Base-by-base conservation (phyloP, 2,113 vertebrate genomes). In the Tinamus guttatus region DNA sequence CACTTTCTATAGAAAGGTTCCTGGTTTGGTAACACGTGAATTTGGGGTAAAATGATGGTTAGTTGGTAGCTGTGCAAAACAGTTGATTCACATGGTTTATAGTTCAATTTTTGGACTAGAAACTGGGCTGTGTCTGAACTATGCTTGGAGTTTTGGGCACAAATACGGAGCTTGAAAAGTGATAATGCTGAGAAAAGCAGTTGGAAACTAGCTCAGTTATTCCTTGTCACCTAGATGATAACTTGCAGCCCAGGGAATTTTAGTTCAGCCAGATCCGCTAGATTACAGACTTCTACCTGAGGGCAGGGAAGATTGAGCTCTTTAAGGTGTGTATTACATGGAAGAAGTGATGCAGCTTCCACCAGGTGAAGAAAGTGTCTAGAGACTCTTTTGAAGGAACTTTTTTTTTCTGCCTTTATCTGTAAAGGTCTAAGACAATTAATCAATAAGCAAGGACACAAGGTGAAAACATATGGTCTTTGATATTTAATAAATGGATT, bases 401-500 rank as follows among this genome's bases (percentile, higher is more conserved):
- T 78, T 90, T 74, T 49, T 56, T n/a, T 69, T 54, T 60, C 58
- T 62, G 68, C 68, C 95, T 95, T 96, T 93, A 89, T 84, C 86
- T 79, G 38, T 91, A 96, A 62, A 95, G 79, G 87, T 85, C 80
- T 93, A 94, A 93, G 80, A 76, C 79, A 97, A 94, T 97, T 96
- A 98, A 96, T 98, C 97, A 97, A 98, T 96, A 98, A 97, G 73
- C 87, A 96, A 97, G 90, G 82, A 98, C 85, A 87, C 67, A 43
- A 43, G 89, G 77, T 97, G 96, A 96, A 98, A 98, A 96, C 96
- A 97, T 97, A 97, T 82, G 85, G 92, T 97, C 95, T 98, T 97
- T 98, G 96, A 97, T 98, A 98, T 98, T 98, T 98, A 98, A 98
- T 98, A 98, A 97, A 98, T 96, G 96, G 96, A 98, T 98, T 98